phyloP scores from a whole-genome alignment of 2,888 invertebrate genomes.

The Pteria penguin region DNA sequence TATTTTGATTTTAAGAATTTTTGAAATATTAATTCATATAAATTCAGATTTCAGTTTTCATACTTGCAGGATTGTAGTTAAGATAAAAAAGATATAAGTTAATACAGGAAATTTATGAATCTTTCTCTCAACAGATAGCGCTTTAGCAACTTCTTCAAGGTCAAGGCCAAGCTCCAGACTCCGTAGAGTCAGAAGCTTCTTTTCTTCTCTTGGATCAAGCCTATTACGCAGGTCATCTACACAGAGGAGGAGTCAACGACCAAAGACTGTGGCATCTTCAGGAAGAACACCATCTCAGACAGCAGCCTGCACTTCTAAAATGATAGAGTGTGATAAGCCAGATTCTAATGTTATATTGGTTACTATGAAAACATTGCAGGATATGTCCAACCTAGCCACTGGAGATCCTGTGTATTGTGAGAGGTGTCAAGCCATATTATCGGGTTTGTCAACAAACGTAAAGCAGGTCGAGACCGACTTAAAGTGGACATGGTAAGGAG shows the following conservation, averaged over 20 bases:
- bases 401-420: slow-evolving; percentile 68
- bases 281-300: not conserved
- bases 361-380: slow-evolving; percentile 63
- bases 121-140: not conserved
- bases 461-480: slow-evolving; percentile 53
- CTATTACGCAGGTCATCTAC: not conserved
- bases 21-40: too few relatives aligned
- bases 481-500: slow-evolving; percentile 70
- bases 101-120: too few relatives aligned
- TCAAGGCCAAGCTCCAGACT: not conserved
- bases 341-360: slow-evolving; percentile 70
- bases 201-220: not conserved
- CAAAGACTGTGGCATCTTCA: not conserved
- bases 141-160: not conserved
- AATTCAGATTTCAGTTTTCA: too few relatives aligned
- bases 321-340: slow-evolving; percentile 53
- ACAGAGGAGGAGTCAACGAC: not conserved
- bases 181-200: slow-evolving; percentile 5
- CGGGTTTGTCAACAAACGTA: slow-evolving; percentile 52
- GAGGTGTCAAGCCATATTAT: slow-evolving; percentile 66
- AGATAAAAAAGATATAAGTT: too few relatives aligned
- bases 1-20: too few relatives aligned
- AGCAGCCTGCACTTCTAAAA: not conserved
- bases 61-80: too few relatives aligned
- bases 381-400: slow-evolving; percentile 64